Base-by-base conservation (phyloP, 2,797 vertebrate species). In the Muscicapa striata region DNA sequence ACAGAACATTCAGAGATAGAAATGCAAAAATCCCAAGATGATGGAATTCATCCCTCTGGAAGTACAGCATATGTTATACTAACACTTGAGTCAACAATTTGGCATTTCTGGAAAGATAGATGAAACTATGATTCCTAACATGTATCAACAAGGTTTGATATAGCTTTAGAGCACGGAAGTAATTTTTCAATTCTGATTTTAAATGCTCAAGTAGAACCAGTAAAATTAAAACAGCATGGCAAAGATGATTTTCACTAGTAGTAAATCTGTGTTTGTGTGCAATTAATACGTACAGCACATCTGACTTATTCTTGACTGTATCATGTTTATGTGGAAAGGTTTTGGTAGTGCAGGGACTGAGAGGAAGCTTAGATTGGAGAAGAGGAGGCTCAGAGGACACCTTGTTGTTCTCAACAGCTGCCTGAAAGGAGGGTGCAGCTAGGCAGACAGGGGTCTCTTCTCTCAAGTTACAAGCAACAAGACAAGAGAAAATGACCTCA, bases 41-140 rank as follows among this genome's bases (percentile, higher is more conserved):
- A 84, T 73, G 34, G 41, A 93, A 90, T 88, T 78, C 48, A 78
- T 91, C 45, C 38, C 24, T 73, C 73, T 86, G 84, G 69, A 91
- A 91, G 20, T 49, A 46, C 45, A 96, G 34, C 87, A 95, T 86
- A 89, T 90, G 85, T 29, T 91, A 40, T 74, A 74, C 29, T 83
- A 54, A 80, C 49, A 75, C 36, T 94, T 78, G n/a, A 89, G 70
- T 94, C 63, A 90, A 94, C 80, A 91, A 87, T 91, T 41, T 92
- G 74, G 74, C 74, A 87, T 90, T 96, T 94, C 69, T 90, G 51
- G 69, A 84, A 92, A 81, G 38, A 84, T 6, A 89, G 58, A 94
- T 89, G 66, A 92, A 78, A 45, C 46, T 82, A 54, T 55, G 30
- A 90, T 88, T 88, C 46, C 46, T 75, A 94, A 68, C 41, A 75